Conservation (phyloP, 2,113 vertebrate species). For the Pimephales promelas region DNA sequence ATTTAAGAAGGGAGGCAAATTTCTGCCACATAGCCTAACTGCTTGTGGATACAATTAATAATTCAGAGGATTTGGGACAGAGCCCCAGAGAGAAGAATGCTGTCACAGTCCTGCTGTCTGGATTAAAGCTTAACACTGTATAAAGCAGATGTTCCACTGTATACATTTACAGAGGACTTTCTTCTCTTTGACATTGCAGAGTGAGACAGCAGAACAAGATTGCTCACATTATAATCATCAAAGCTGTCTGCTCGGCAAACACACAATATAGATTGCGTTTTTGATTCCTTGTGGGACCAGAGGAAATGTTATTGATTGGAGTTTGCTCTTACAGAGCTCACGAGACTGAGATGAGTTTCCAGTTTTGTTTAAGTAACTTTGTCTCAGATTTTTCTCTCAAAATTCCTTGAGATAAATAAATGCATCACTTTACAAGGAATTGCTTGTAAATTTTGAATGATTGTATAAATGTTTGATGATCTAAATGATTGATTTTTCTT, state of each 20-base stretch:
- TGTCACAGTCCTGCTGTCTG: slow-evolving; percentile 6
- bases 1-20: slow-evolving; percentile 12
- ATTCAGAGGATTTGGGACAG: slow-evolving; percentile 38
- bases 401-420: neutral
- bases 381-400: neutral
- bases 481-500: too few relatives aligned
- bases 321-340: neutral
- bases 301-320: neutral
- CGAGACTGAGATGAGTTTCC: too few relatives aligned
- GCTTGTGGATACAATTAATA: slow-evolving; percentile 50
- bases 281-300: neutral
- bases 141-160: neutral
- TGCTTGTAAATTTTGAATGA: neutral
- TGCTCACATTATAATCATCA: neutral
- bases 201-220: neutral
- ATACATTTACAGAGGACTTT: neutral
- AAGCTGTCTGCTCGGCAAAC: neutral
- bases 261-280: neutral
- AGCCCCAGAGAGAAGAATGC: slow-evolving; percentile 39
- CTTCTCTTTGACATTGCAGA: neutral
- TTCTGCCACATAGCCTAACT: slow-evolving; percentile 27
- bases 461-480: too few relatives aligned
- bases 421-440: neutral
- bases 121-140: neutral
- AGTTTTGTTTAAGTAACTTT: neutral